A percentile compares a stretch with the other conserved stretches of the same genome.
phyloP scores from a whole-genome alignment of 2,797 vertebrate genomes.

The Buceros bicornis region DNA sequence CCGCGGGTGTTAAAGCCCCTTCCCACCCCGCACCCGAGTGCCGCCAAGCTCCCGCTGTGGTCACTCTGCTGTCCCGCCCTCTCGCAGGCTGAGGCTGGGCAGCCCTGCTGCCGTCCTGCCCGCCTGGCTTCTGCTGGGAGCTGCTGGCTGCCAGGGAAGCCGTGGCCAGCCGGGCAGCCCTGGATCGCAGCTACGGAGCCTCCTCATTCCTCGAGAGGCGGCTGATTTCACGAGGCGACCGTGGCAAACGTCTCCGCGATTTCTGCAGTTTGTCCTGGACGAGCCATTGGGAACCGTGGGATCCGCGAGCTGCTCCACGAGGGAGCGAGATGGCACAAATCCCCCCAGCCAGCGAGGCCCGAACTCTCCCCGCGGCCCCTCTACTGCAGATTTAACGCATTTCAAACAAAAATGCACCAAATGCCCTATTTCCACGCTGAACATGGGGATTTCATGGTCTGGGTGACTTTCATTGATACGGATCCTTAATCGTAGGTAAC shows the following conservation, averaged over 20 bases:
- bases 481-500: slow-evolving; percentile 53
- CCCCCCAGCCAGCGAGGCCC: fast-evolving
- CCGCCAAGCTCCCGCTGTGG: too few relatives aligned
- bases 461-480: slow-evolving; percentile 10
- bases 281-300: background rate
- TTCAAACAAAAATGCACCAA: slow-evolving; percentile 62
- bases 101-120: background rate
- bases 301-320: fast-evolving
- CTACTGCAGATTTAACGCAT: slow-evolving; percentile 37
- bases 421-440: background rate
- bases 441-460: slow-evolving; percentile 30
- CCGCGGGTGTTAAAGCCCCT: background rate
- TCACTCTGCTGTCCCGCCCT: background rate
- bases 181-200: background rate
- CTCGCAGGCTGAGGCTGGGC: background rate
- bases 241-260: background rate
- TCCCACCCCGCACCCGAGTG: fast-evolving
- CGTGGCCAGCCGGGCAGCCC: background rate
- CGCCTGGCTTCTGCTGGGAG: background rate
- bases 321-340: background rate
- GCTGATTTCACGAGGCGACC: slow-evolving; percentile 10
- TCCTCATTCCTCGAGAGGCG: slow-evolving; percentile 60
- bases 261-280: slow-evolving; percentile 37
- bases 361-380: background rate
- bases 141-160: background rate